These are phyloP conservation scores for Stenchaetothrips biformis DNA, from an alignment of 2,888 invertebrate genomes.

Conservation along the genomic window DNA sequence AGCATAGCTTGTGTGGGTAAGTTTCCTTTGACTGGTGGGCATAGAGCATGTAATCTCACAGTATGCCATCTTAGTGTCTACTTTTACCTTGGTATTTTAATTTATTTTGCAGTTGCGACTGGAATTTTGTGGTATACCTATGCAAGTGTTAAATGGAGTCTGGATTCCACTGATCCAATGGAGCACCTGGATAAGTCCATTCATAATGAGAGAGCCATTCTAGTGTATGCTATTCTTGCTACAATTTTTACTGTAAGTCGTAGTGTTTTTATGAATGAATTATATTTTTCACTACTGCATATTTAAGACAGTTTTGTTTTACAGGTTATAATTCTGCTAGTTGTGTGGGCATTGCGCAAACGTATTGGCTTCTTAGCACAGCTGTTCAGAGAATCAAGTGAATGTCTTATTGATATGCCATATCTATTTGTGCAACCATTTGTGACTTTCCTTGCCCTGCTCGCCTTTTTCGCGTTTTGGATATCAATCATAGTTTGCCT, in stretches of 20 bases:
- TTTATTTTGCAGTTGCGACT: conserved; percentile 53
- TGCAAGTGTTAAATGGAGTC: conserved; percentile 63
- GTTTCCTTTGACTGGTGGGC: conserved; percentile 34
- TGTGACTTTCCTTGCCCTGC: conserved; percentile 72
- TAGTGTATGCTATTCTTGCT: conserved; percentile 78
- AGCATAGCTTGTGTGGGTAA: conserved; percentile 67
- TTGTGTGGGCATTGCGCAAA: conserved; percentile 72
- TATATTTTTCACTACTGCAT: conserved; percentile 28
- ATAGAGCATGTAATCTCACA: conserved; percentile 19
- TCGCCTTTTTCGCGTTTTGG: conserved; percentile 81
- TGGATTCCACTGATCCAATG: conserved; percentile 52
- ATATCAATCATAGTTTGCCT: conserved; percentile 75
- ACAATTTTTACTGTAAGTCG: conserved; percentile 76
- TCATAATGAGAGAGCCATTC: conserved; percentile 79
- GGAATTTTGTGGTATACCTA: conserved; percentile 86
- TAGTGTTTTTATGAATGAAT: conserved; percentile 34
- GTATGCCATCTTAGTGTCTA: conserved; percentile 26
- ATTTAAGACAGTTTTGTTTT: conserved; percentile 39
- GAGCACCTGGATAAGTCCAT: conserved; percentile 67
- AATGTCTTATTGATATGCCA: conserved; percentile 79
- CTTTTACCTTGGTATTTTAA: conserved; percentile 30
- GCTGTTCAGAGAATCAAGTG: conserved; percentile 84
- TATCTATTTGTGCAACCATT: conserved; percentile 78
- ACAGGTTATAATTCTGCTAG: conserved; percentile 65
- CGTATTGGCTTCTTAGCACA: conserved; percentile 76